phyloP scores from a whole-genome alignment of 2,797 vertebrate genomes.

The Amblyopsis hoosieri region DNA sequence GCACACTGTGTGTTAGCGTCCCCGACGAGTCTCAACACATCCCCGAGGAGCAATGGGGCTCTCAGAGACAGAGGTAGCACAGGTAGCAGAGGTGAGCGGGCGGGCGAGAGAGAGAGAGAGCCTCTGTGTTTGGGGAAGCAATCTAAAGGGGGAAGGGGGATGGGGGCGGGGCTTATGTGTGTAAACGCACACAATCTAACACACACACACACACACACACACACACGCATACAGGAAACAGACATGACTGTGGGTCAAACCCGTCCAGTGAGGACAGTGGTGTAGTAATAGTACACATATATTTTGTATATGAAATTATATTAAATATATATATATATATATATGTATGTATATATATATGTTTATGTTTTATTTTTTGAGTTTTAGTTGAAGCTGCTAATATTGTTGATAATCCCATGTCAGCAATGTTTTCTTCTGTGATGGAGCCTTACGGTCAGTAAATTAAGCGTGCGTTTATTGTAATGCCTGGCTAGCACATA shows the following conservation, averaged over 20 bases:
- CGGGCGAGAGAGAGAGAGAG: slow-evolving; percentile 19
- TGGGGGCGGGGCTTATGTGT: slow-evolving; percentile 49
- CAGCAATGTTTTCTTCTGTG: slow-evolving; percentile 31
- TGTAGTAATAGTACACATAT: slow-evolving; percentile 58
- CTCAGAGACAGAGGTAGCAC: slow-evolving; percentile 21
- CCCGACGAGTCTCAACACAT: too few relatives aligned
- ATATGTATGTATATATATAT: slow-evolving; percentile 13
- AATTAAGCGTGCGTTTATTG: slow-evolving; percentile 37
- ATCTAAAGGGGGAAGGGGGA: slow-evolving; percentile 21
- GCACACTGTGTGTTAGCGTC: slow-evolving; percentile 74
- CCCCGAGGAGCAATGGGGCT: too few relatives aligned
- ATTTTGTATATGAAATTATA: slow-evolving; percentile 45
- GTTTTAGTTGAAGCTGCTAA: slow-evolving; percentile 80
- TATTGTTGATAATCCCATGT: slow-evolving; percentile 56
- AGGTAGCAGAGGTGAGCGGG: slow-evolving; percentile 29
- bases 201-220: slow-evolving; percentile 37
- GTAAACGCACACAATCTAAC: slow-evolving; percentile 28
- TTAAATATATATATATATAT: slow-evolving; percentile 20
- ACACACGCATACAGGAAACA: slow-evolving; percentile 52
- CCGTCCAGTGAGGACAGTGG: slow-evolving; percentile 67
- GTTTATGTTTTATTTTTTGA: slow-evolving; percentile 57
- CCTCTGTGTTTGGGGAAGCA: slow-evolving; percentile 27
- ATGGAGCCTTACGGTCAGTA: slow-evolving; percentile 49
- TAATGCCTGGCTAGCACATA: slow-evolving; percentile 8
- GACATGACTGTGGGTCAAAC: slow-evolving; percentile 63